Conservation (phyloP, 2,113 vertebrate species). For the Puffinus mauretanicus region DNA sequence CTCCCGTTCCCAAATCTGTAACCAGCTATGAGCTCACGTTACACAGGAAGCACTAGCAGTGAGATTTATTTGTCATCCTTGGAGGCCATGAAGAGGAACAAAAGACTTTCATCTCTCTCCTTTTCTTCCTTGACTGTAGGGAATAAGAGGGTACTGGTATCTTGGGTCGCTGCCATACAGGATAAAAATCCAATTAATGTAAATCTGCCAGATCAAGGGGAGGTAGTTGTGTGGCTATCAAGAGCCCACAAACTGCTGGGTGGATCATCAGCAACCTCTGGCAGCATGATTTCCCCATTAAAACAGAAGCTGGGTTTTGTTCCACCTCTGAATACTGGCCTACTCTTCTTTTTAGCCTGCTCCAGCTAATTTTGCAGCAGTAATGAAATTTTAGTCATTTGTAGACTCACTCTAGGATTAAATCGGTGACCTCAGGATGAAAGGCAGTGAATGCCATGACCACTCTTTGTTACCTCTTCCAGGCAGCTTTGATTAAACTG, state of each 20-base stretch:
- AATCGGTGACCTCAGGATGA: slow-evolving; percentile 39
- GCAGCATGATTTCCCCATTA: not conserved
- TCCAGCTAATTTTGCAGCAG: slow-evolving; percentile 17
- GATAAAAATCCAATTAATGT: slow-evolving; percentile 38
- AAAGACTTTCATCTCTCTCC: not conserved
- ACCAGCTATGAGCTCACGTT: not conserved
- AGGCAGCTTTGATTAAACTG: slow-evolving; percentile 70
- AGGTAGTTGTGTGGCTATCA: not conserved
- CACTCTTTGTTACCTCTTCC: slow-evolving; percentile 53
- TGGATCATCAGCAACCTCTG: not conserved
- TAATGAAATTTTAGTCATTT: slow-evolving; percentile 39
- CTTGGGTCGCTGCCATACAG: not conserved
- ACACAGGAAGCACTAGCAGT: not conserved
- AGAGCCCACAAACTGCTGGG: not conserved
- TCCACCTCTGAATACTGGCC: not conserved
- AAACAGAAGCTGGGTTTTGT: not conserved
- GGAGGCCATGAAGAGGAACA: slow-evolving; percentile 16
- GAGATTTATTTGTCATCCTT: slow-evolving; percentile 30
- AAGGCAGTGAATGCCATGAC: slow-evolving; percentile 16
- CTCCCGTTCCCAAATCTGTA: not conserved
- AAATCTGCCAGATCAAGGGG: slow-evolving; percentile 1
- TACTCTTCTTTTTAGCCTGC: not conserved
- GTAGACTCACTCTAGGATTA: not conserved
- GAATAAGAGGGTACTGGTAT: not conserved
- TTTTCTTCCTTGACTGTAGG: not conserved